Conservation (phyloP, 2,797 vertebrate species). For the Cynopterus sphinx region DNA sequence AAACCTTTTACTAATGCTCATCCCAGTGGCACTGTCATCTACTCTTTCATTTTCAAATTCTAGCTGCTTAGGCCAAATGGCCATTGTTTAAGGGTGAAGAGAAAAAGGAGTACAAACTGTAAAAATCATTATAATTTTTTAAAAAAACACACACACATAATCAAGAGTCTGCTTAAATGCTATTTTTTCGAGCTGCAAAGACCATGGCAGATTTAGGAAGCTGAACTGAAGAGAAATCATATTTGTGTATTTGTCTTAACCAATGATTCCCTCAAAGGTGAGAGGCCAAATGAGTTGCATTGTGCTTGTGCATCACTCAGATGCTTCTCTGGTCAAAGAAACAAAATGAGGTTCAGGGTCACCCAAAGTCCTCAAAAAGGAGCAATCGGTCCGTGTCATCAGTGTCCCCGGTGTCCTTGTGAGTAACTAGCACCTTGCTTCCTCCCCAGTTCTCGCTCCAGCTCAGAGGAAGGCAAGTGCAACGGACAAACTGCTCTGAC, state of each 20-base stretch:
- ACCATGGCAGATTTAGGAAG: background rate
- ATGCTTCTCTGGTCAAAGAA: background rate
- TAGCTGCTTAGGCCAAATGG: background rate
- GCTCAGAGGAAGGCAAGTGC: background rate
- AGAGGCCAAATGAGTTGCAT: background rate
- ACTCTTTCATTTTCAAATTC: background rate
- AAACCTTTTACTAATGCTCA: background rate
- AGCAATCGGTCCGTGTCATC: background rate
- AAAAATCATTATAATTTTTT: background rate
- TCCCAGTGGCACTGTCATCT: background rate
- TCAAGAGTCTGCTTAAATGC: background rate
- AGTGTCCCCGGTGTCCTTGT: background rate
- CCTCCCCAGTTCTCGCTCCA: background rate
- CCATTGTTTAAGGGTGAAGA: background rate
- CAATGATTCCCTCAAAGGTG: background rate
- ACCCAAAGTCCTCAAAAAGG: background rate
- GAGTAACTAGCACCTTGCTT: background rate
- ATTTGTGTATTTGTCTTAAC: background rate
- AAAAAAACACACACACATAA: background rate
- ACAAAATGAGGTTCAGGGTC: background rate
- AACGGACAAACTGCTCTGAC: background rate
- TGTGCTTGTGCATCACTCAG: background rate
- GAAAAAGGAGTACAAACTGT: background rate
- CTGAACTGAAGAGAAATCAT: background rate
- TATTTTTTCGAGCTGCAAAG: background rate